phyloP scores from a whole-genome alignment of 2,113 vertebrate species.

The Excalfactoria chinensis region DNA sequence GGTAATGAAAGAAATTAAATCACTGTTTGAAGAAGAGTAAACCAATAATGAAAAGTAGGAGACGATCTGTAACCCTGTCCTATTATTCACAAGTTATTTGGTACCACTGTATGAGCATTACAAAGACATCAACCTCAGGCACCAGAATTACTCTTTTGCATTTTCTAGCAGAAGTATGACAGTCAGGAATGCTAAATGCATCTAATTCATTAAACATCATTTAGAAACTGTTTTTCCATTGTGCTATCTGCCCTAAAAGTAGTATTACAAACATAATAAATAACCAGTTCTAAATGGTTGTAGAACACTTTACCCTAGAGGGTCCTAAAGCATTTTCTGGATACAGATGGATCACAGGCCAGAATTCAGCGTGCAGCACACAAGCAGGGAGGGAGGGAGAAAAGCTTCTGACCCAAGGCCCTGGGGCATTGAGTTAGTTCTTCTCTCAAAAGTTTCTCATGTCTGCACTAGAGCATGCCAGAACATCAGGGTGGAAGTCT shows the following conservation, averaged over 20 bases:
- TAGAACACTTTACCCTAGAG: not conserved
- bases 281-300: not conserved
- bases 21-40: not conserved
- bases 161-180: not conserved
- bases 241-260: not conserved
- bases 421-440: not conserved
- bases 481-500: not conserved
- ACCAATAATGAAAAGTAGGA: not conserved
- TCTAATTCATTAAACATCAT: not conserved
- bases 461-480: not conserved
- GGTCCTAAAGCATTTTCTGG: not conserved
- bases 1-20: not conserved
- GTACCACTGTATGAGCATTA: not conserved
- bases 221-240: not conserved
- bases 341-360: not conserved
- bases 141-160: not conserved
- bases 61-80: not conserved
- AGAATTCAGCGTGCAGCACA: not conserved
- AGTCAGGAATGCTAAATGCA: not conserved
- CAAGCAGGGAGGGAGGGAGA: not conserved
- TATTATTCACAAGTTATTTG: not conserved
- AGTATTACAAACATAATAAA: not conserved
- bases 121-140: not conserved
- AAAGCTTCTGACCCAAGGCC: not conserved
- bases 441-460: not conserved